Base-by-base conservation (phyloP, 2,888 invertebrate species). In the Rotaria macrura region DNA sequence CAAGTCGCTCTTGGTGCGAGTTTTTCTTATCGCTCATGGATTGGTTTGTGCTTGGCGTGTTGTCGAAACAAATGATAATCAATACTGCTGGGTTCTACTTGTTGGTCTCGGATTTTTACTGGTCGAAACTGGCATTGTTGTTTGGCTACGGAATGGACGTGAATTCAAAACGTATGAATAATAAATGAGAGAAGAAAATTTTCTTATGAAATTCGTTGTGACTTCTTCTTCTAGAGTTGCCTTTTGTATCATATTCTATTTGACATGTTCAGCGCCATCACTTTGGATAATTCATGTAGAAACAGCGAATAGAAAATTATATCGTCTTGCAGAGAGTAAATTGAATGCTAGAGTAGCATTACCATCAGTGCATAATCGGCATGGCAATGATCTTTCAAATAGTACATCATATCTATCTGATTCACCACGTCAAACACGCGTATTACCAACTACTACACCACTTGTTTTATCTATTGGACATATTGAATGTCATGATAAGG, bases 71-170 rank as follows among this genome's bases (percentile, higher is more conserved):
- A 84, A 72, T 23, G 84, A 85, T 34, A 85, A 85, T 47, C 84
- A 85, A 84, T 84, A 84, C 34, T 85, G 84, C 34, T 85, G 85
- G 85, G 49, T 85, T n/a, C 72, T 85, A 72, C 49, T 85, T 54
- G 65, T 85, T 38, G 79, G 84, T 34, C 65, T 85, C n/a, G 85
- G 85, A 14, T 85, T 85, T 72, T 49, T 84, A 20, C 49, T 85
- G 1, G 65, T 85, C 12, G 85, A 85, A 55, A 85, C 85, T 20
- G 85, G 38, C 7, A 25, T 85, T 84, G 43, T 85, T 38, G 38
- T 85, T 43, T 85, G 85, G 85, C 55, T 85, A 4, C 38, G 85
- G 40, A 72, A 84, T 84, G 85, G 85, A 43, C 84, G 84, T 65
- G 85, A 85, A 55, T 85, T 85, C 47, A 72, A 49, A 84, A 65